Conservation (phyloP, 2,888 invertebrate genomes). For the Blomia tropicalis region DNA sequence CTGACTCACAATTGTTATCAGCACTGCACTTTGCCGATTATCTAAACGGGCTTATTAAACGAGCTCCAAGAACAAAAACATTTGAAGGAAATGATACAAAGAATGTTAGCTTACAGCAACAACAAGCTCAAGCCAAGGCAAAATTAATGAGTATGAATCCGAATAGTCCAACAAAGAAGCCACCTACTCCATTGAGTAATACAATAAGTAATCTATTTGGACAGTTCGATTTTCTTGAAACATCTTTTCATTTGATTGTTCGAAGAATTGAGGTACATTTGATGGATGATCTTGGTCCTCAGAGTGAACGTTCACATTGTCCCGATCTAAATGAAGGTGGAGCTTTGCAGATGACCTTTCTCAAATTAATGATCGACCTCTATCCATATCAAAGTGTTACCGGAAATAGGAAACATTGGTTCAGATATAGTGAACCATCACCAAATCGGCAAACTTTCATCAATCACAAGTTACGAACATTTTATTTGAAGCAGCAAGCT, state of each 20-base stretch:
- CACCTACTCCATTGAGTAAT: background rate
- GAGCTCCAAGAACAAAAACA: constrained; percentile 44
- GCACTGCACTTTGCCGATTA: constrained; percentile 77
- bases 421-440: constrained; percentile 61
- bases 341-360: constrained; percentile 74
- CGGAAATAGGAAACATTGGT: constrained; percentile 74
- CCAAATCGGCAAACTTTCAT: constrained; percentile 60
- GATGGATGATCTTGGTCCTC: constrained; percentile 67
- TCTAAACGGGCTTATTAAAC: constrained; percentile 59
- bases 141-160: background rate
- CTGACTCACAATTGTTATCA: constrained; percentile 85
- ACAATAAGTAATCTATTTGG: constrained; percentile 50
- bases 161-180: background rate
- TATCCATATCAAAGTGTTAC: constrained; percentile 91
- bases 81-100: background rate
- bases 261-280: constrained; percentile 86
- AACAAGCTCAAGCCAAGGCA: constrained; percentile 9
- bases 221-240: constrained; percentile 83
- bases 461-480: constrained; percentile 60
- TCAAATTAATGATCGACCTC: constrained; percentile 58
- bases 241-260: constrained; percentile 86
- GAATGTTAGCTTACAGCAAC: constrained; percentile 9
- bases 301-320: constrained; percentile 64
- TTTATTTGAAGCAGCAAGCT: constrained; percentile 48
- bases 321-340: constrained; percentile 73